Percentiles rank a stretch among this genome's conserved stretches.
Evolutionary conservation across 2,113 vertebrate species (phyloP).

Genomic region (Holacanthus passer): DNA sequence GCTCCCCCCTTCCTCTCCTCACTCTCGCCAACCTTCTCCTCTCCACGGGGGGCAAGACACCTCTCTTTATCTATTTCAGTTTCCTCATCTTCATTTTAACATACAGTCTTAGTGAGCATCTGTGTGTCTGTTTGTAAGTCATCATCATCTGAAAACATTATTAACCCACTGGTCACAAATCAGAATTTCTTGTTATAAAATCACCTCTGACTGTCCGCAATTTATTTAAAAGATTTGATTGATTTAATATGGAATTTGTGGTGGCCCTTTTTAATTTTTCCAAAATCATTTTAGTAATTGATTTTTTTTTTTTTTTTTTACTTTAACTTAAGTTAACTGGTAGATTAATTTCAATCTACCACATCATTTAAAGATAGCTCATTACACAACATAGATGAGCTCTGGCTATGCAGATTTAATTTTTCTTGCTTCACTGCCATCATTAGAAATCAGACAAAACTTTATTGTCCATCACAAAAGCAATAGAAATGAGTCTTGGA

Average conservation of each 20-base stretch:
- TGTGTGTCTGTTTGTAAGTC: neutral
- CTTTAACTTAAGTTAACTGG: neutral
- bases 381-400: neutral
- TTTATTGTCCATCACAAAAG: neutral
- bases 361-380: neutral
- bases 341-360: neutral
- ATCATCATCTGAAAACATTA: neutral
- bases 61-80: slow-evolving; percentile 25
- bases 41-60: slow-evolving; percentile 43
- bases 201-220: neutral
- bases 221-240: neutral
- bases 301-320: neutral
- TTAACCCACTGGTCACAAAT: neutral
- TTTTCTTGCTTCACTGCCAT: neutral
- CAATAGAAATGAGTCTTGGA: neutral
- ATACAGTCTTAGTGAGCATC: neutral
- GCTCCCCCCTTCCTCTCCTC: slow-evolving; percentile 67
- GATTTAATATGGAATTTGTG: neutral
- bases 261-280: too few species aligned
- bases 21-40: slow-evolving; percentile 46
- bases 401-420: slow-evolving; percentile 8
- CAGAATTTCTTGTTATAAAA: neutral
- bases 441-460: neutral
- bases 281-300: neutral
- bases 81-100: neutral